Percentiles rank a stretch among this genome's conserved stretches.
phyloP scores from a whole-genome alignment of 2,113 vertebrate species.

The Falco punctatus region DNA sequence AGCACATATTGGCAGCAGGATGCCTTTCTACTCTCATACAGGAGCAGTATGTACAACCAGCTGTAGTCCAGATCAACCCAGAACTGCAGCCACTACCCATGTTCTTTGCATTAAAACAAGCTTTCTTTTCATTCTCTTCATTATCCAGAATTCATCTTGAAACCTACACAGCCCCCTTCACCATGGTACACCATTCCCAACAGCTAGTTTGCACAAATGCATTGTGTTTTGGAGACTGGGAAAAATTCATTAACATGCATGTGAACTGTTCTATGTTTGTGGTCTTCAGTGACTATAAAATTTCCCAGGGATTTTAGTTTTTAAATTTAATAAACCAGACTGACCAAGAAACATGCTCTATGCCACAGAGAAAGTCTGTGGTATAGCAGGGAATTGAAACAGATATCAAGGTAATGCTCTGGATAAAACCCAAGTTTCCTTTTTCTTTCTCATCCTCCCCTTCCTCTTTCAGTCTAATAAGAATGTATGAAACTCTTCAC shows the following conservation, averaged over 20 bases:
- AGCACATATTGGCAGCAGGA: background rate
- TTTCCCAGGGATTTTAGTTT: background rate
- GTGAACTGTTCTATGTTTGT: background rate
- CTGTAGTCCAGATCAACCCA: background rate
- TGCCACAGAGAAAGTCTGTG: background rate
- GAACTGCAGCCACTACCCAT: background rate
- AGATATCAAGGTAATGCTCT: background rate
- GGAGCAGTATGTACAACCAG: background rate
- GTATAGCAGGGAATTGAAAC: background rate
- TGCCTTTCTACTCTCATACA: background rate
- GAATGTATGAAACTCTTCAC: background rate
- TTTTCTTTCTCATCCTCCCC: background rate
- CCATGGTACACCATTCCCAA: background rate
- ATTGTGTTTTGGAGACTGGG: background rate
- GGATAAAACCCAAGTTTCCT: background rate
- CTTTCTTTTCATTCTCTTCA: background rate
- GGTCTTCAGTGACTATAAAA: background rate
- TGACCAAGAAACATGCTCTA: background rate
- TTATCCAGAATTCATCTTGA: background rate
- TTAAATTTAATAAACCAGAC: background rate
- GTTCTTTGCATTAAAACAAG: background rate
- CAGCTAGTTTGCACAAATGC: background rate
- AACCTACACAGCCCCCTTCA: background rate
- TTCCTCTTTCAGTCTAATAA: background rate
- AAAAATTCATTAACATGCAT: background rate